A percentile compares a stretch with the other conserved stretches of the same genome.
These are phyloP conservation scores for Nicator chloris DNA, from an alignment of 2,113 vertebrate species.

Conservation along the genomic window DNA sequence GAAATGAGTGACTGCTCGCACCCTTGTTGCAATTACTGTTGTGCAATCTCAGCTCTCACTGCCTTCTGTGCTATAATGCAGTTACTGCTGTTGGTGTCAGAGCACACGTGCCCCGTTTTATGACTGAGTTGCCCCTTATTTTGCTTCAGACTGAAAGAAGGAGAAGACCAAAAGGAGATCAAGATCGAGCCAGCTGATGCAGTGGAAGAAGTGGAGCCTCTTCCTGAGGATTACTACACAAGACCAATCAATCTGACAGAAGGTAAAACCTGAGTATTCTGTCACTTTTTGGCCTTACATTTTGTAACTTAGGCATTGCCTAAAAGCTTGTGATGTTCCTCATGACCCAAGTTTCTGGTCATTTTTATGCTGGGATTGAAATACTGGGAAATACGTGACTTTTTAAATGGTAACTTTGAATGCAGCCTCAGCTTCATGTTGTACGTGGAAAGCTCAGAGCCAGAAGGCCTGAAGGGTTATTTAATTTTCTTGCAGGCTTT, in stretches of 20 bases:
- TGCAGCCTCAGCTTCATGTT: neutral
- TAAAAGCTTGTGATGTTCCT: neutral
- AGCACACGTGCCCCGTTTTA: accelerated
- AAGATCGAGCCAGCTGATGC: constrained; percentile 93
- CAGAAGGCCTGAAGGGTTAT: neutral
- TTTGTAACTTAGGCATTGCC: neutral
- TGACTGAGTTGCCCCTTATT: neutral
- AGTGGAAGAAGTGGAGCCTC: constrained; percentile 92
- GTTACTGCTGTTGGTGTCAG: neutral
- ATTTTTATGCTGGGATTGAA: neutral
- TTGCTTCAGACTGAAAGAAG: constrained; percentile 88
- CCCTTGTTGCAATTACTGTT: neutral
- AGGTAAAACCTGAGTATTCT: constrained; percentile 69
- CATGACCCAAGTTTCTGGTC: neutral
- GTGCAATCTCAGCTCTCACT: neutral
- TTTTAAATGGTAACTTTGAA: neutral
- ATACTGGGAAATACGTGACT: neutral
- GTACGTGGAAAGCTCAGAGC: neutral
- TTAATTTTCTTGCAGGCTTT: neutral
- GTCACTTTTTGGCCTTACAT: neutral
- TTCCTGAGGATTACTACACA: constrained; percentile 96
- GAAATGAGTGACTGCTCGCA: neutral
- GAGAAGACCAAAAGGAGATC: constrained; percentile 96
- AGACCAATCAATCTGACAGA: constrained; percentile 91
- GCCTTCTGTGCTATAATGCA: neutral